Base-by-base conservation (phyloP, 2,113 vertebrate genomes). In the Percopsis transmontana region DNA sequence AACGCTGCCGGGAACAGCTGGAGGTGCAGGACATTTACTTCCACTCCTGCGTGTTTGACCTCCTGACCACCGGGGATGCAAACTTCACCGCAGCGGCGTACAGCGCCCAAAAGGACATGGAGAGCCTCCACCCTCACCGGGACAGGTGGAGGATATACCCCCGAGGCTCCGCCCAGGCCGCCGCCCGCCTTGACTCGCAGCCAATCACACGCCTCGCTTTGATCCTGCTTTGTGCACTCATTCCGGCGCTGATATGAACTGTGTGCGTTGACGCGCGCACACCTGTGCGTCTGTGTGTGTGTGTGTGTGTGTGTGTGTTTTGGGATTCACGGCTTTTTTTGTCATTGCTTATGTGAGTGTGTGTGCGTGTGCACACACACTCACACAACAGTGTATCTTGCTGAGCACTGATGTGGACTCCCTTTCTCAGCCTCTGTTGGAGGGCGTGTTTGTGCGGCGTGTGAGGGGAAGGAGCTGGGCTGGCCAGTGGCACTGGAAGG, bases 91-190 rank as follows among this genome's bases (percentile, higher is more conserved):
- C 93, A 5, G 95, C 96, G 0, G 97, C 96, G 38, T 93, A 94
- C 85, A 95, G 94, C 21, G 97, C 97, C 64, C 91, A 94, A 88
- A 94, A 93, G 80, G 97, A 99, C 52, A 92, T 98, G 86, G 93
- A 95, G 80, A 93, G 91, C 0, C 90, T 99, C 67, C 97, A 99
- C 76, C 96, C 96, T 0, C 90, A 93, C 59, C 92, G 75, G 68
- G 95, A 96, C 3, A 92, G 87, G 66, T 98, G 96, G 96, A 95
- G 92, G 86, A 96, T 98, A 45, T 97, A 95, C 85, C 96, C 96
- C 42, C 61, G 61, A 0, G 12, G 83, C 48, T 16, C 72, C 18
- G 70, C 60, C 66, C 51, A 61, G 70, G 65, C 58, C 76, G 63
- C 40, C 87, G 10, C 7, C n/a, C 64, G 66, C 88, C 66, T 87